Conservation (phyloP, 2,888 invertebrate genomes). For the Stramonita haemastoma region DNA sequence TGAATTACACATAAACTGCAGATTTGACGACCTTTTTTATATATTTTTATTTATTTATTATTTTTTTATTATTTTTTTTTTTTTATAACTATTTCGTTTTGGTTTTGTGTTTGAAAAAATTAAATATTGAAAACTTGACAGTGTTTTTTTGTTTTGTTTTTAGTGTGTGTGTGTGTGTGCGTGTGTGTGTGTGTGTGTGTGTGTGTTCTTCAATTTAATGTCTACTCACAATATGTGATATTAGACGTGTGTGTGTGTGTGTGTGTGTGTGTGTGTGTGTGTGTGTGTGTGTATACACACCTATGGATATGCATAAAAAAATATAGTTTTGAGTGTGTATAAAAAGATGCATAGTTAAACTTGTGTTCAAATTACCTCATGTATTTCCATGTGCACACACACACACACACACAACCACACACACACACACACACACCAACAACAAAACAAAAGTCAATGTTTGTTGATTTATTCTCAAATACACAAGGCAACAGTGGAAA, state of each 20-base stretch:
- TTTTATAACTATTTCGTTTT: too few relatives aligned
- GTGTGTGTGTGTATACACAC: background rate
- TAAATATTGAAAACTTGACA: background rate
- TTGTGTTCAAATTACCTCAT: too few relatives aligned
- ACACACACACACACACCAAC: slow-evolving; percentile 21
- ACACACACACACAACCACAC: slow-evolving; percentile 21
- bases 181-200: slow-evolving; percentile 26
- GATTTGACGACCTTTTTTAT: too few relatives aligned
- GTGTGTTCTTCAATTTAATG: background rate
- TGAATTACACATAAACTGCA: too few relatives aligned
- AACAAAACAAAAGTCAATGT: background rate
- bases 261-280: slow-evolving; percentile 26
- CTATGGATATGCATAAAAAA: background rate
- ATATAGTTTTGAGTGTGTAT: background rate
- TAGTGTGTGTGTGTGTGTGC: background rate
- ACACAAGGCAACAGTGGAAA: too few relatives aligned
- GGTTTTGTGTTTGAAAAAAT: too few relatives aligned
- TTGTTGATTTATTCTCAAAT: too few relatives aligned
- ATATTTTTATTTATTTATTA: too few relatives aligned
- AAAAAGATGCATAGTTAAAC: too few relatives aligned
- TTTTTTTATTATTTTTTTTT: too few relatives aligned
- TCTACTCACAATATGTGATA: background rate
- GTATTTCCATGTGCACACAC: background rate
- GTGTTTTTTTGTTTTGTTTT: background rate
- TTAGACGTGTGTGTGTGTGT: slow-evolving; percentile 7